Evolutionary conservation across 2,888 invertebrate genomes (phyloP), one percentile per base, ranked within the genome.

Genomic region (Himalopsyche tibetana): DNA sequence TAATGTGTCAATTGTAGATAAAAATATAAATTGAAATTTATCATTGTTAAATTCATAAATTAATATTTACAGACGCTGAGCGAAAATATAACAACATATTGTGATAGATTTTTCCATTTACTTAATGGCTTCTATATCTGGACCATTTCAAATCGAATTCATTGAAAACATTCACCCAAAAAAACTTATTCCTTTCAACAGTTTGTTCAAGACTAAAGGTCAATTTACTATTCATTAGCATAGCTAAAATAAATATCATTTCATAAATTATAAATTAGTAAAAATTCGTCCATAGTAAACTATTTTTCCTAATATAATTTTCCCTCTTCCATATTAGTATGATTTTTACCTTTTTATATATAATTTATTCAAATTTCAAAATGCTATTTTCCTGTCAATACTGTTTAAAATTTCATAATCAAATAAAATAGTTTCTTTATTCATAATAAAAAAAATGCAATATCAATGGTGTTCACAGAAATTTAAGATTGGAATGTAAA

Each of bases 1-100:
- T 83, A 55, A 83, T 83, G 83, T 83, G 83, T 83, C 83, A 83
- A 83, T 83, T 83, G 83, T 83, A 83, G 55, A 63, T 83, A 83
- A 83, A 51, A 83, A n/a, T 82, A 28, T 55, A 82, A 55, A 82
- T 36, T 38, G 36, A 74, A 74, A 74, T 74, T 74, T 74, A 74
- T 74, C 74, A 74, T 36, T 74, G 74, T 74, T 74, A 74, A 74
- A 74, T 74, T 36, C 74, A 74, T 74, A 74, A 38, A 74, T 74
- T 74, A 74, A 74, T 74, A 38, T 74, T 74, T 74, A 74, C 74
- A 74, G 74, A 74, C 74, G 74, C 74, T 74, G 74, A 74, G 74
- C 74, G 74, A 74, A 74, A 74, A 74, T 38, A 74, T 74, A 74
- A 74, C 74, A 74, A 36, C 74, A 74, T 28, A 28, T 28, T 74